Base-by-base conservation (phyloP, 2,113 vertebrate species). In the Sciurus niger region DNA sequence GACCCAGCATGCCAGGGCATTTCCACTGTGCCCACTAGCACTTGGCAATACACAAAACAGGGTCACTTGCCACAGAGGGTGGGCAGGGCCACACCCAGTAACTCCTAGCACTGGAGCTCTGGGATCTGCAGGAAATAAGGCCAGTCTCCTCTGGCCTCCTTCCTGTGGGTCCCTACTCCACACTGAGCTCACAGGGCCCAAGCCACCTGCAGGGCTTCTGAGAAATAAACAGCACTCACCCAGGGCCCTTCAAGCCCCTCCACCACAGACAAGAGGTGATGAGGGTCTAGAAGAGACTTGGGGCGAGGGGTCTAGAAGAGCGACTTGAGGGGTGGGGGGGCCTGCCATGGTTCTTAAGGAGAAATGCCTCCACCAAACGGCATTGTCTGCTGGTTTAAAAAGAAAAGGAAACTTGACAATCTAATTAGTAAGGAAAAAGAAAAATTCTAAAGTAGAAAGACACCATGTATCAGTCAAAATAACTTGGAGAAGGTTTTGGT, bases 111-210 rank as follows among this genome's bases (percentile, higher is more conserved):
- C 37, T 8, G 4, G 0, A 16, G 58, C 22, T 14, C 80, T 73
- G 34, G 0, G 1, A 65, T 16, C 87, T 43, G 37, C 6, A 30
- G n/a, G 8, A 34, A 7, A 63, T 0, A 9, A 28, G 76, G 16
- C 6, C 1, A 8, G 60, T 40, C 78, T 65, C 55, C 12, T 28
- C 58, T 51, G 9, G 60, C 37, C 78, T 65, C 65, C 12, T 32
- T 60, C 43, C 16, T 7, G 8, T 1, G n/a, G 87, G 28, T 12
- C 30, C 65, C 2, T 6, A 40, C 53, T 24, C 22, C 24, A n/a
- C 43, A 3, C 30, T 2, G 0, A 3, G 48, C 46, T 13, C 58
- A 0, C 67, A 0, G 0, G 53, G 60, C 67, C 2, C 0, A 25
- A 40, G n/a, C 72, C 65, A 17, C 86, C 65, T 37, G 18, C 40